Evolutionary conservation across 2,113 vertebrate species (phyloP).

Genomic region (Calidris pugnax): DNA sequence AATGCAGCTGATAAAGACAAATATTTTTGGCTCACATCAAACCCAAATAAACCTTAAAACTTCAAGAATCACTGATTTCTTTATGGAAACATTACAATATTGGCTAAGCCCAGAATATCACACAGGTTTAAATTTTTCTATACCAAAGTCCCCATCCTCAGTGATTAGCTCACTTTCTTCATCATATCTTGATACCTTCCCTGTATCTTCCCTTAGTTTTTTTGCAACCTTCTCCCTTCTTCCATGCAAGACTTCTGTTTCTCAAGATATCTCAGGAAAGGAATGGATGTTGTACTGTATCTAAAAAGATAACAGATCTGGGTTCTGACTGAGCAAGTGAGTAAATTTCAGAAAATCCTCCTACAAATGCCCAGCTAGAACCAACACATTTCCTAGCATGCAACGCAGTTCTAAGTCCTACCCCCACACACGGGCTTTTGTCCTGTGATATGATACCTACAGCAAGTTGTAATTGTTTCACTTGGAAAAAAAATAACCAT

Average conservation of each 20-base stretch:
- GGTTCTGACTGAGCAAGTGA: background rate
- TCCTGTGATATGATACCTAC: constrained; percentile 40
- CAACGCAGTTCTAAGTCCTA: background rate
- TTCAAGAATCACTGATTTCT: background rate
- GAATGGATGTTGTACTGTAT: background rate
- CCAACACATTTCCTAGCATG: background rate
- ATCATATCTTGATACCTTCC: background rate
- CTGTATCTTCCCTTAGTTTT: background rate
- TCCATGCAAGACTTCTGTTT: background rate
- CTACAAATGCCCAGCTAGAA: background rate
- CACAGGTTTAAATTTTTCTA: background rate
- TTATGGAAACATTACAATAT: background rate
- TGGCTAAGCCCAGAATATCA: background rate
- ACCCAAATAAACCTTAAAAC: background rate
- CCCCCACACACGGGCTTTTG: background rate
- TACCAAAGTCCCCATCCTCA: background rate
- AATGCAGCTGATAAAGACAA: background rate
- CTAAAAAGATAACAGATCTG: background rate
- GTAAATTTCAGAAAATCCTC: background rate
- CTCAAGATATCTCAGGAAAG: background rate
- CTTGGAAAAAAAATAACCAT: constrained; percentile 12
- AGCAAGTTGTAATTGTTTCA: constrained; percentile 22
- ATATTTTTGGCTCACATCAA: background rate
- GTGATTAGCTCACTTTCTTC: background rate
- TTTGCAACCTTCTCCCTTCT: background rate